These are phyloP conservation scores for Anagrus nilaparvatae DNA, from an alignment of 1,140 invertebrate genomes.

Conservation along the genomic window DNA sequence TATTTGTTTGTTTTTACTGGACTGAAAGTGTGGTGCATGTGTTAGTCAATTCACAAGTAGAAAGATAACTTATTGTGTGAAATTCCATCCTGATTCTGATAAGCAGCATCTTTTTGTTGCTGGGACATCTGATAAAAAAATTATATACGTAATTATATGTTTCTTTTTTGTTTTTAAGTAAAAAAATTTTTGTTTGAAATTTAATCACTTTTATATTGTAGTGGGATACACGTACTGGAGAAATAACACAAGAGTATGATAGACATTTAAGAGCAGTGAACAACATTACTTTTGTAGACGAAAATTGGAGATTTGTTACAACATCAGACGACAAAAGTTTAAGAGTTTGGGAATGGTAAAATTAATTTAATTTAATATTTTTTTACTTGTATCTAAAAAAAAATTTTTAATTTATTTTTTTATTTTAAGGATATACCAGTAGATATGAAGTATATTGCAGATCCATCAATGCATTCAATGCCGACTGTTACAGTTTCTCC, in stretches of 20 bases:
- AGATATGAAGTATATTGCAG: conserved; percentile 99
- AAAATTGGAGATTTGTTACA: conserved; percentile 93
- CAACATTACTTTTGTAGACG: conserved; percentile 98
- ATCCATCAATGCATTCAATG: conserved; percentile 99
- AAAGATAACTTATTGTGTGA: conserved; percentile 95
- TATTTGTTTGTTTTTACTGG: too few species aligned
- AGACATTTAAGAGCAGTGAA: conserved; percentile 97
- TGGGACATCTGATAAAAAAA: conserved; percentile 98
- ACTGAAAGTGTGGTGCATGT: conserved; percentile 84
- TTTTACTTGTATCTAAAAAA: too few species aligned
- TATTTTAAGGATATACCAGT: conserved; percentile 86
- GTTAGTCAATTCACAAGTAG: conserved; percentile 85
- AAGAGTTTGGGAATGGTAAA: conserved; percentile 97
- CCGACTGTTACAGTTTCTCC: conserved; percentile 89
- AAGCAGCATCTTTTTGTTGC: conserved; percentile 97
- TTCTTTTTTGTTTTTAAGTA: too few species aligned
- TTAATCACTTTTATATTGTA: conserved; percentile 39
- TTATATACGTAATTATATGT: conserved; percentile 78
- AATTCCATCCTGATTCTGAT: conserved; percentile 95
- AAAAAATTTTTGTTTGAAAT: too few species aligned
- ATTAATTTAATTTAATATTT: too few species aligned
- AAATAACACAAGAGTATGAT: conserved; percentile 98
- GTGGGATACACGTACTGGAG: conserved; percentile 92
- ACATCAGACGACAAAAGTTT: conserved; percentile 99
- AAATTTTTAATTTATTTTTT: too few species aligned